phyloP scores from a whole-genome alignment of 2,888 invertebrate genomes.

The Tuberolachnus salignus region DNA sequence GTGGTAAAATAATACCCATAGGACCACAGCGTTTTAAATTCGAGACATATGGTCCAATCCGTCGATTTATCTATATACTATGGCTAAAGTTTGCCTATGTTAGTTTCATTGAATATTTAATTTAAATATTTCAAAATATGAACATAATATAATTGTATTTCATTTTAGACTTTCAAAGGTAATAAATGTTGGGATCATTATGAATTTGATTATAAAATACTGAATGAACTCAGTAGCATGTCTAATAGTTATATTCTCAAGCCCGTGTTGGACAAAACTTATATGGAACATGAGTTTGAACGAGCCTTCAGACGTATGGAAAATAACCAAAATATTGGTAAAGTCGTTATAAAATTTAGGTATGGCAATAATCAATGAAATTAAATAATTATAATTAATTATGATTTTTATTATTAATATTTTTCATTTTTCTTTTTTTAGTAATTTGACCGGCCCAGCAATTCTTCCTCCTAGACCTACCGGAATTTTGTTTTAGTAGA shows the following conservation, averaged over 20 bases:
- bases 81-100: slow-evolving; percentile 40
- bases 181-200: slow-evolving; percentile 58
- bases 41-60: slow-evolving; percentile 27
- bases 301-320: slow-evolving; percentile 64
- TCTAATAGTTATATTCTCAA: slow-evolving; percentile 67
- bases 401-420: neutral
- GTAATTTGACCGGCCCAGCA: slow-evolving; percentile 26
- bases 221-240: slow-evolving; percentile 64
- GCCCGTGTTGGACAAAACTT: slow-evolving; percentile 68
- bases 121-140: neutral
- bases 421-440: slow-evolving; percentile 34
- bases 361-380: too few relatives aligned
- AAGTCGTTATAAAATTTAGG: slow-evolving; percentile 64
- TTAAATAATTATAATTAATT: neutral
- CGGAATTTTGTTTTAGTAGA: slow-evolving; percentile 41
- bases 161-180: slow-evolving; percentile 54
- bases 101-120: neutral
- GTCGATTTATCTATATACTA: slow-evolving; percentile 26
- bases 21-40: slow-evolving; percentile 24
- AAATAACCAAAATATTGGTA: slow-evolving; percentile 64
- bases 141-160: neutral
- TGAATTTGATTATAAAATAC: slow-evolving; percentile 59
- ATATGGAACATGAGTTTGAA: slow-evolving; percentile 64
- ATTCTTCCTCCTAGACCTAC: slow-evolving; percentile 16
- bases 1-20: slow-evolving; percentile 25